Base-by-base conservation (phyloP, 2,113 vertebrate species). In the Hiodon alosoides region DNA sequence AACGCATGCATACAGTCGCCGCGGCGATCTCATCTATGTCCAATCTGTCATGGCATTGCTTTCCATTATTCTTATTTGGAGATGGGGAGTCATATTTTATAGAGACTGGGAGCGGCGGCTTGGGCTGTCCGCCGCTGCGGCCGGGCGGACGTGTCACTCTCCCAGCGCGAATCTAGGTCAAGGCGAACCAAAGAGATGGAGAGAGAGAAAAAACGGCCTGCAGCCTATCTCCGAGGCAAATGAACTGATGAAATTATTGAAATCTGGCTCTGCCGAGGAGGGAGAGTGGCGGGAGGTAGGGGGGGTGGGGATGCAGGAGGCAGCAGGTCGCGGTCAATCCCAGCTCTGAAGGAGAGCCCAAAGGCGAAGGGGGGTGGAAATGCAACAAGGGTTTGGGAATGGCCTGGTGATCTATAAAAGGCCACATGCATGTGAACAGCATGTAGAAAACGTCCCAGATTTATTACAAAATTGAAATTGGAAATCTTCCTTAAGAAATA, bases 1-100 rank as follows among this genome's bases (percentile, higher is more conserved):
- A 80, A 87, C 84, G 82, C 85, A 83, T 92, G 83, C 85, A 90
- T 91, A 93, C 91, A 91, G 89, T 93, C 88, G 89, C 89, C 89
- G 87, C 87, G 81, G 88, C 87, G 90, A 90, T 87, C 87, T 93
- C 84, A 85, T 90, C 86, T 88, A 89, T 90, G 89, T 90, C 90
- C 90, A 94, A 93, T 93, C 91, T 92, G 91, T 93, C 91, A 93
- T 89, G 89, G 83, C 86, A 89, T 90, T 87, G 82, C 90, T 90
- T 92, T 92, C 88, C 85, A 89, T 91, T 92, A 90, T 91, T 89
- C 87, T 89, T 84, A 88, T 88, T 88, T 81, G 86, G 89, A 88
- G 90, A 92, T 87, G 83, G 89, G 75, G 79, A 90, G 90, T 88
- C 88, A 83, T 90, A 90, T 93, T 71, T 71, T 71, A 71, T 57